Evolutionary conservation across 2,113 vertebrate genomes (phyloP).

Genomic region (Urocolius indicus): DNA sequence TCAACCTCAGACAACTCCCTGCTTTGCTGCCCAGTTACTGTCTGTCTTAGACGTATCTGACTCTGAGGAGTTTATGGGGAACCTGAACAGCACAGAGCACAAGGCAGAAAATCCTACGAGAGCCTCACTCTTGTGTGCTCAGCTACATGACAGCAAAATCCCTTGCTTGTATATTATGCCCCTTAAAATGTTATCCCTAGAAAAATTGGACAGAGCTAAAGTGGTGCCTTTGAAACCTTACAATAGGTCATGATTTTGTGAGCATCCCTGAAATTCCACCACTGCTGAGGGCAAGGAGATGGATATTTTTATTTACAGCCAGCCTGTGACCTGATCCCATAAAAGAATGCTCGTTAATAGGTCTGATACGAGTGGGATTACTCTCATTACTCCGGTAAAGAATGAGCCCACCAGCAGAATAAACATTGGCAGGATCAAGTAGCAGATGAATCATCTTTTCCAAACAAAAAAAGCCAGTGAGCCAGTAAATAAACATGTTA

Average conservation of each 20-base stretch:
- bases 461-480: not conserved
- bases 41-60: not conserved
- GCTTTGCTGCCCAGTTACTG: not conserved
- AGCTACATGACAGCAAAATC: not conserved
- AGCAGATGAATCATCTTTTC: conserved; percentile 52
- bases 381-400: not conserved
- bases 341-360: not conserved
- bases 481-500: conserved; percentile 39
- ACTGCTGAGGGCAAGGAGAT: not conserved
- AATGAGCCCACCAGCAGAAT: conserved; percentile 27
- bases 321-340: not conserved
- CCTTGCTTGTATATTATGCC: not conserved
- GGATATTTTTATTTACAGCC: conserved; percentile 36
- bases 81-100: not conserved
- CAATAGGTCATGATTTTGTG: not conserved
- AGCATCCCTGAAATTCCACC: not conserved
- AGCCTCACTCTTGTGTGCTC: not conserved
- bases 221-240: not conserved
- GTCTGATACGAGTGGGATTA: not conserved
- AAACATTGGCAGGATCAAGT: conserved; percentile 40
- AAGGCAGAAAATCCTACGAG: not conserved
- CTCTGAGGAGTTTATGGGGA: not conserved
- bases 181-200: not conserved
- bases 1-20: not conserved
- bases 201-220: not conserved